Evolutionary conservation across 2,797 vertebrate species (phyloP).

Genomic region (Ara ararauna): DNA sequence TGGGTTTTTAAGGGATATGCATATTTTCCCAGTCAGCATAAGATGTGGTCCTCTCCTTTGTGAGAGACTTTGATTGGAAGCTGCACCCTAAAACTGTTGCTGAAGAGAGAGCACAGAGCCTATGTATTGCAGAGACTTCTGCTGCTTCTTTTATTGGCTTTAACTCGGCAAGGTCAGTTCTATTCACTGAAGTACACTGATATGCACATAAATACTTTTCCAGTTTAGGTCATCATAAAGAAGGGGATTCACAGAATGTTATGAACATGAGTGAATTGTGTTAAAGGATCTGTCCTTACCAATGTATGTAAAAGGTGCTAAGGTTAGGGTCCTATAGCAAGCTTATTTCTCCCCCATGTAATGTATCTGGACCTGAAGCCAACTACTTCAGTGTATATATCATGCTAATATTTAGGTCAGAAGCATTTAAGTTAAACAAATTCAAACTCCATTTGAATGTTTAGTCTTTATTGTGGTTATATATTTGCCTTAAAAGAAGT

Average conservation of each 20-base stretch:
- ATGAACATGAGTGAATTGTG: not conserved
- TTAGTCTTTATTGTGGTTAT: not conserved
- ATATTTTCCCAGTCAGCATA: not conserved
- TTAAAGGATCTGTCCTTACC: not conserved
- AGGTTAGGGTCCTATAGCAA: not conserved
- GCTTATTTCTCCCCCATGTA: not conserved
- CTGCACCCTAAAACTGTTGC: not conserved
- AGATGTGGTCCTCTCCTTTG: not conserved
- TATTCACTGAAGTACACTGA: not conserved
- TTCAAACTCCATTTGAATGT: not conserved
- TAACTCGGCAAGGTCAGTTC: not conserved
- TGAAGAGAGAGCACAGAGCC: not conserved
- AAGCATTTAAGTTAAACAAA: not conserved
- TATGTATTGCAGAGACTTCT: not conserved
- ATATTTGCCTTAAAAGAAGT: not conserved
- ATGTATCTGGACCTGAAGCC: not conserved
- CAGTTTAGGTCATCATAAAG: not conserved
- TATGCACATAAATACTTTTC: not conserved
- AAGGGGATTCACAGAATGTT: not conserved
- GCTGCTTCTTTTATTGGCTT: not conserved
- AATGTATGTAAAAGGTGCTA: not conserved
- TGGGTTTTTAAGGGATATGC: not conserved
- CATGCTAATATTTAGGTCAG: not conserved
- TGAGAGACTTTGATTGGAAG: not conserved
- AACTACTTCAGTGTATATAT: not conserved